Conservation (phyloP, 2,113 vertebrate species). For the Saimiri boliviensis region DNA sequence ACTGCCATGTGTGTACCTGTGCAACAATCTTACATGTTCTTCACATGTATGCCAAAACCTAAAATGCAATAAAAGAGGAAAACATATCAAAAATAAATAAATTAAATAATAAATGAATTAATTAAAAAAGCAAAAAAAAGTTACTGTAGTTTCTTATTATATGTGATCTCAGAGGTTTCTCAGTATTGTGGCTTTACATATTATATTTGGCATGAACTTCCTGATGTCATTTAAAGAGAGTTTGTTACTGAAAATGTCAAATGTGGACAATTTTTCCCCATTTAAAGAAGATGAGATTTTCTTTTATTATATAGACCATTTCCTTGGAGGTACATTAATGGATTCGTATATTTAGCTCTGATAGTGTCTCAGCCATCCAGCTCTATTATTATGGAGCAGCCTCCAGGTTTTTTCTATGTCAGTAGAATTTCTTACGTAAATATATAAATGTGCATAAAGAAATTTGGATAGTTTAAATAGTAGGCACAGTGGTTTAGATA, state of each 20-base stretch:
- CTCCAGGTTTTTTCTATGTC: neutral
- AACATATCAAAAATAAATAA: too few relatives aligned
- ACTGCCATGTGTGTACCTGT: too few relatives aligned
- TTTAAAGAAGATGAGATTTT: conserved; percentile 30
- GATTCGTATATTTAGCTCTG: neutral
- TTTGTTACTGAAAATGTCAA: neutral
- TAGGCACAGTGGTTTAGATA: neutral
- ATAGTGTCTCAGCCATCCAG: neutral
- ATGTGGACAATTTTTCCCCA: neutral
- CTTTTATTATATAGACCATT: neutral
- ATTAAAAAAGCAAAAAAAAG: too few relatives aligned
- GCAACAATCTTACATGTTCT: too few relatives aligned
- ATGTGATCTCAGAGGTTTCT: neutral
- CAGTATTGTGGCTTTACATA: neutral
- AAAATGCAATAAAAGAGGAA: too few relatives aligned
- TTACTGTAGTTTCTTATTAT: neutral
- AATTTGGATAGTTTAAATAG: neutral
- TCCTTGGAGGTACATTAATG: neutral
- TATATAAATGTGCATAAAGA: neutral
- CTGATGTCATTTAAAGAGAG: neutral
- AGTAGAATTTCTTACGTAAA: neutral
- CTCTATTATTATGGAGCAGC: neutral
- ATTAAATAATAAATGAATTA: too few relatives aligned
- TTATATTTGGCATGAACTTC: neutral
- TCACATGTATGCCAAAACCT: too few relatives aligned